Evolutionary conservation across 35 echinoderm and acorn worm genomes (phyloP), one percentile per base, ranked within the genome.

Genomic region (Lytechinus variegatus): DNA sequence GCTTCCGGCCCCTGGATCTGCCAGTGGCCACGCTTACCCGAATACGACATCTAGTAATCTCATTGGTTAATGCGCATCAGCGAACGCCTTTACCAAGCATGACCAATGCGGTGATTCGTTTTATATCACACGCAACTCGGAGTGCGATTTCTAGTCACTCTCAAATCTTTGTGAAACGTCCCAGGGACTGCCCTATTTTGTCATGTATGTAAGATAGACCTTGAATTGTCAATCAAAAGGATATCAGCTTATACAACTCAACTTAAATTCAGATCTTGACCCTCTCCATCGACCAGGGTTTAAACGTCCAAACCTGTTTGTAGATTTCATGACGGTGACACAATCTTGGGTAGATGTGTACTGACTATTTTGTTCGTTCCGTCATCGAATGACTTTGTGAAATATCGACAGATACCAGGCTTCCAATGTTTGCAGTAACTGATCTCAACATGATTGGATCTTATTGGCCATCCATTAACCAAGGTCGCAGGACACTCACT

Each of bases 381-480:
- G 66, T 79, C 66, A 79, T 19, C 66, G 66, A 24, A 79, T 24
- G 66, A 19, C 66, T 24, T 79, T 79, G 24, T 79, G 66, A 79
- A n/a, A 79, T 79, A 24, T 79, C 66, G 66, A 79, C 61, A 71
- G 61, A 71, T 71, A 71, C 66, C 66, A 16, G 66, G 19, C 66
- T 79, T 79, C 21, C 66, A 19, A 79, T 79, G 16, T 79, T 79
- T 79, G 66, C 66, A 24, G 66, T 79, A 79, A 79, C n/a, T 79
- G 66, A 79, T 79, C 66, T 79, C 66, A 24, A 79, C 66, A 79
- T 79, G 66, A 79, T 79, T 79, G 66, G 66, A 79, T 79, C 66
- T 24, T 79, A 79, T 79, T 27, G 66, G 19, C 66, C n/a, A 24
- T 79, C 66, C 66, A 79, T 79, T 79, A 79, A 79, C 66, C 19